Evolutionary conservation across 1,140 invertebrate species (phyloP), one percentile per base, ranked within the genome.

Genomic region (Aphelenchoides fujianensis): DNA sequence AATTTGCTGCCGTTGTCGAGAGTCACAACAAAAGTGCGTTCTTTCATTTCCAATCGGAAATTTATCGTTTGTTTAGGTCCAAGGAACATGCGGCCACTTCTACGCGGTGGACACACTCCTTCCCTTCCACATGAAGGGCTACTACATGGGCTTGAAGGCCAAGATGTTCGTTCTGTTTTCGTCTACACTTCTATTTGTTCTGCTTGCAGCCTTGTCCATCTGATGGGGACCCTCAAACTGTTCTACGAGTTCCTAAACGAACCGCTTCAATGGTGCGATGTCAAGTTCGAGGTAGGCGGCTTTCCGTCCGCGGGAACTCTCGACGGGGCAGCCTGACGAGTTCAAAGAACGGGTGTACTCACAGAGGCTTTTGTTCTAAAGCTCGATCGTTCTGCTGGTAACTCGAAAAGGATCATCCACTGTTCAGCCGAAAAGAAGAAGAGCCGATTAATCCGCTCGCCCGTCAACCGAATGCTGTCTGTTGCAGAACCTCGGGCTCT

Each of bases 161-260:
- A 35, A 61, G 2, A 61, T 74, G 7, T 19, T 59, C n/a, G 9
- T 70, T 48, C 48, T 12, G 1, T 31, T n/a, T n/a, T n/a, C n/a
- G n/a, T n/a, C n/a, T n/a, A n/a, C n/a, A n/a, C n/a, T n/a, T n/a
- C n/a, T n/a, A n/a, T n/a, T n/a, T n/a, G n/a, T n/a, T n/a, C n/a
- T n/a, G n/a, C n/a, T n/a, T n/a, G 84, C 66, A 84, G 84, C 27
- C 61, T 83, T 2, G 69, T 83, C 16, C 82, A 83, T 73, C 61
- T 83, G 32, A 84, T 83, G 83, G 82, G 82, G 19, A 84, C 82
- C 0, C 64, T 83, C 34, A 83, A 83, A 69, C 53, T 84, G 16
- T 84, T 83, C 27, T 79, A 83, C 63, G 82, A 83, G 67, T 84
- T 83, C 66, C 67, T 83, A 7, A 85, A 83, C 68, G 82, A 83